Conservation (phyloP, 1,140 invertebrate species). For the Rhizoglyphus robini region DNA sequence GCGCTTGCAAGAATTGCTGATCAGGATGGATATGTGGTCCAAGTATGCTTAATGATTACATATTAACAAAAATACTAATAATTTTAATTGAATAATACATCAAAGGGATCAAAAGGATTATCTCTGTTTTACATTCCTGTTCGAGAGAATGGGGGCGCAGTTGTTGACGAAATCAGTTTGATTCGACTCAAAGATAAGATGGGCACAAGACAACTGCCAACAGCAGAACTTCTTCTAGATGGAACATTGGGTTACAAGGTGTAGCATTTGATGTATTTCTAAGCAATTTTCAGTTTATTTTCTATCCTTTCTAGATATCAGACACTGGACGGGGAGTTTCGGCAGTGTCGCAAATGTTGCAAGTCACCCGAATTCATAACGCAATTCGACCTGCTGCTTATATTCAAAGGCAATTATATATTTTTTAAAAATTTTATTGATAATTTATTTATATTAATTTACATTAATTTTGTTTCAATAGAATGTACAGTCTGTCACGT, state of each 20-base stretch:
- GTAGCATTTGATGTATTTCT: too few relatives aligned
- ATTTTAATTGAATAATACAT: not conserved
- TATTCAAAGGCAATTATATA: conserved; percentile 47
- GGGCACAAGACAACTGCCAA: conserved; percentile 46
- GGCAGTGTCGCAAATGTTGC: conserved; percentile 44
- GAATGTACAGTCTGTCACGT: conserved; percentile 37
- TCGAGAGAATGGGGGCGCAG: conserved; percentile 29
- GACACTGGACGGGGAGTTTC: conserved; percentile 42
- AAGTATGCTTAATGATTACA: conserved; percentile 31
- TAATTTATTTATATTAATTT: conserved; percentile 16
- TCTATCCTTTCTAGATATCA: conserved; percentile 32
- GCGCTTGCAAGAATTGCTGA: conserved; percentile 42
- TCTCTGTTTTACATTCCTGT: conserved; percentile 42
- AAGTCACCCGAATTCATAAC: conserved; percentile 46
- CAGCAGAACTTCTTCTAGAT: conserved; percentile 45
- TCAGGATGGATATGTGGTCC: conserved; percentile 31
- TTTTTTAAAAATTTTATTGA: too few relatives aligned
- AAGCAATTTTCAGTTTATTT: not conserved
- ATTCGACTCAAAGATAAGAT: conserved; percentile 45
- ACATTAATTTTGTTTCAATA: not conserved
- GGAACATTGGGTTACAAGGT: conserved; percentile 39
- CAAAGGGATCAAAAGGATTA: conserved; percentile 39
- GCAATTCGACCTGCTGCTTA: conserved; percentile 34
- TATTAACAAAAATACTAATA: not conserved
- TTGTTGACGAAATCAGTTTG: conserved; percentile 25